Conservation (phyloP, 2,888 invertebrate genomes). For the Melangyna quadrimaculata region DNA sequence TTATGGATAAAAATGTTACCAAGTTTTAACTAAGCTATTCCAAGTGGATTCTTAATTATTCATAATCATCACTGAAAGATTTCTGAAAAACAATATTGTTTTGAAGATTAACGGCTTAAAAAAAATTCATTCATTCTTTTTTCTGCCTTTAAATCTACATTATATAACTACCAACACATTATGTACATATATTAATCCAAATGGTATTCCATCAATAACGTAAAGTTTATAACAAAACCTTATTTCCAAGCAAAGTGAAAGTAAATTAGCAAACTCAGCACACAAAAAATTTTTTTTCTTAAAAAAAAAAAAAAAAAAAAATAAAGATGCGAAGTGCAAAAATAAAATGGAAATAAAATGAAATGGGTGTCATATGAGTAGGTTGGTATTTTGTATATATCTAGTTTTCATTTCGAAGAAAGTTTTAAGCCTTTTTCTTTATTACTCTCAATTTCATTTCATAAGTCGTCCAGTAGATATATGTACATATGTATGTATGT, state of each 20-base stretch:
- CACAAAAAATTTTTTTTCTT: slow-evolving; percentile 29
- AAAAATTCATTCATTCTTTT: background rate
- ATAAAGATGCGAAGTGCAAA: slow-evolving; percentile 18
- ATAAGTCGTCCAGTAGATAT: background rate
- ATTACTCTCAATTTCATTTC: slow-evolving; percentile 28
- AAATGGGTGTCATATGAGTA: slow-evolving; percentile 47
- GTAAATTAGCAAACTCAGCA: slow-evolving; percentile 51
- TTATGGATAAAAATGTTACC: too few species aligned
- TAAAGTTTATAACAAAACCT: background rate
- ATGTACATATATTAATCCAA: background rate
- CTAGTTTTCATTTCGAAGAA: slow-evolving; percentile 15
- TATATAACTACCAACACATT: background rate
- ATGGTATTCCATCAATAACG: background rate
- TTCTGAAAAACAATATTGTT: too few species aligned
- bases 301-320: background rate
- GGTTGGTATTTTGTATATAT: background rate
- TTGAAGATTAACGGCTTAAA: too few species aligned
- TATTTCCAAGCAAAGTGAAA: slow-evolving; percentile 44
- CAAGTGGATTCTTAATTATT: too few species aligned
- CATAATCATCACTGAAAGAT: too few species aligned
- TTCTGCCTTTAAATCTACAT: background rate
- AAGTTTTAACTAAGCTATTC: too few species aligned
- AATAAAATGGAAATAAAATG: slow-evolving; percentile 45
- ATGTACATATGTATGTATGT: too few species aligned
- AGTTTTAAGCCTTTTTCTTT: slow-evolving; percentile 21